Percentiles rank a stretch among this genome's conserved stretches.
These are phyloP conservation scores for Vultur gryphus DNA, from an alignment of 2,797 vertebrate species.

Conservation along the genomic window DNA sequence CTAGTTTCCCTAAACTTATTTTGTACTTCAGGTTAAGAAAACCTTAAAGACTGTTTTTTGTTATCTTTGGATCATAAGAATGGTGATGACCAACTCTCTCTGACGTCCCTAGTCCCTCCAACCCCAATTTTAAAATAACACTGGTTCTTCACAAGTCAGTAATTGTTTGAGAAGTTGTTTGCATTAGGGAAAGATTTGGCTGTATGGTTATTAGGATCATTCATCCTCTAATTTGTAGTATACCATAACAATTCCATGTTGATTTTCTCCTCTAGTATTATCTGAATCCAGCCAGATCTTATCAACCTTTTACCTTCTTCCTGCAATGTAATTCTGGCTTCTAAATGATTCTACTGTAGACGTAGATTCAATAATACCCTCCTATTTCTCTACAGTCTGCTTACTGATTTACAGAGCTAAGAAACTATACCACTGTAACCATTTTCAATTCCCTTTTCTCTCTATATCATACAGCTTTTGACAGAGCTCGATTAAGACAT, in stretches of 20 bases:
- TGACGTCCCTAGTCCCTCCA: background rate
- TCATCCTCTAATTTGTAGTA: background rate
- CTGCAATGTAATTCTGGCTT: background rate
- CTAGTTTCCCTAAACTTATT: background rate
- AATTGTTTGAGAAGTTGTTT: background rate
- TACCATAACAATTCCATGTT: background rate
- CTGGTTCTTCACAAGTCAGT: background rate
- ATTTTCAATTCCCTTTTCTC: background rate
- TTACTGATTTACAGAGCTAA: background rate
- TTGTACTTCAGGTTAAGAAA: constrained; percentile 31
- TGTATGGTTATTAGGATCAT: background rate
- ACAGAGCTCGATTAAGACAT: background rate
- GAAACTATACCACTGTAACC: background rate
- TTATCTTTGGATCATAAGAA: constrained; percentile 21
- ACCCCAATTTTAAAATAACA: constrained; percentile 18
- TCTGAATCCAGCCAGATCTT: background rate
- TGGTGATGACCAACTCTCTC: background rate
- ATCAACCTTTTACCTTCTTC: background rate
- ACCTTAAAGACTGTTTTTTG: background rate
- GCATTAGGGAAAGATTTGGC: background rate
- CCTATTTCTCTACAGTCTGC: background rate
- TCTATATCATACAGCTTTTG: background rate
- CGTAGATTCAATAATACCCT: background rate
- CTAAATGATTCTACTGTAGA: background rate
- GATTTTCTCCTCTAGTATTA: background rate